Base-by-base conservation (phyloP, 2,888 invertebrate genomes). In the Dexiosoma caninum region DNA sequence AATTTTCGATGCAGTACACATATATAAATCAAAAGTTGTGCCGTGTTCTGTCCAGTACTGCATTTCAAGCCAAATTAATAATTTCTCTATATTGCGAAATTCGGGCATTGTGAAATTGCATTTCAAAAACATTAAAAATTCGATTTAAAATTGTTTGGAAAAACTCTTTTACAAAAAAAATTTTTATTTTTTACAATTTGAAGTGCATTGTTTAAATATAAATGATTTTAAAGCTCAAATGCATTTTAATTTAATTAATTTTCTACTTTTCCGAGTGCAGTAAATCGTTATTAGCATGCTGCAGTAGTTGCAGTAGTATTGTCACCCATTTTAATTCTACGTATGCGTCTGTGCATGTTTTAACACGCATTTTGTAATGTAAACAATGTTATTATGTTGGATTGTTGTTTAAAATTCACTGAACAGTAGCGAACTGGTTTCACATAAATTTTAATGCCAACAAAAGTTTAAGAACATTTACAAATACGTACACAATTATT, bases 381-480 rank as follows among this genome's bases (percentile, higher is more conserved):
- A 46, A 30, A 64, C 37, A 55, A 55, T 62, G 53, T 32, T 40
- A 62, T 67, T 78, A 67, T 72, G 57, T 44, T 35, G 57, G 35
- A 40, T 74, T 55, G 55, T 74, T 74, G 30, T 46, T 62, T 16
- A 57, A 74, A 62, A 79, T 60, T 67, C 74, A 74, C 55, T 74
- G 69, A 79, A 79, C 78, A 69, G 55, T 62, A 27, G 35, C 66
- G 78, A 51, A 57, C 69, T 69, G 69, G 57, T 79, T 74, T 57
- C 40, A 46, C 74, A 66, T 64, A 55, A 74, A 74, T 57, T 74
- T 37, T 16, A 59, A 60, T 71, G 6, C 42, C 27, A 64, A 64
- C 64, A 64, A 72, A 62, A 59, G 57, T 64, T 64, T 59, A 62
- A 46, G 32, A 57, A 57, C 30, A 30, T 46, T 40, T 35, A 40